Conservation (phyloP, 2,797 vertebrate species). For the Malurus leucopterus region DNA sequence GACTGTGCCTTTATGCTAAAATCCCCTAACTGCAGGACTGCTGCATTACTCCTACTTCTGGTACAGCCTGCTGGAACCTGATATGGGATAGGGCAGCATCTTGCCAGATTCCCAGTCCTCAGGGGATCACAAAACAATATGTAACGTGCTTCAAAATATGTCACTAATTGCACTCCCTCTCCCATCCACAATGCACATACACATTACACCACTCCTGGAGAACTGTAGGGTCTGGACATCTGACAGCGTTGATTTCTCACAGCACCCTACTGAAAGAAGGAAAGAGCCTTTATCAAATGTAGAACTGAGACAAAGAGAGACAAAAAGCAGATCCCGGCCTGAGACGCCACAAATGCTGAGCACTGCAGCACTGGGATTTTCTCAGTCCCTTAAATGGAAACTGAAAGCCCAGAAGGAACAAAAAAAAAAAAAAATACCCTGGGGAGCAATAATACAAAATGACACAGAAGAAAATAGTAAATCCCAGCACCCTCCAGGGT, state of each 20-base stretch:
- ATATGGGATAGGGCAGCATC: neutral
- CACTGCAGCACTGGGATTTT: neutral
- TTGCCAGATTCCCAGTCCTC: neutral
- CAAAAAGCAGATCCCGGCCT: neutral
- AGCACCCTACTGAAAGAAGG: neutral
- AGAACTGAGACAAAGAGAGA: neutral
- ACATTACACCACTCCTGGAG: neutral
- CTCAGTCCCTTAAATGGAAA: neutral
- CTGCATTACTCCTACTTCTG: neutral
- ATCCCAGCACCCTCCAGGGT: neutral
- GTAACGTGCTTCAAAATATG: neutral
- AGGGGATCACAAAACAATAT: neutral
- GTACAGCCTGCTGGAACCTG: neutral
- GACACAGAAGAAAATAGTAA: neutral
- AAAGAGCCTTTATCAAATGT: neutral
- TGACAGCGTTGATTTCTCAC: neutral
- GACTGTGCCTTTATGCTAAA: neutral
- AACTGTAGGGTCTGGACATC: neutral
- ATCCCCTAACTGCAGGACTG: neutral
- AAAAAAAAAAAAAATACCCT: neutral
- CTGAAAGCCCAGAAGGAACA: neutral
- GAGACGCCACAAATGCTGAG: neutral
- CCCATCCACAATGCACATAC: neutral
- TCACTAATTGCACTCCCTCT: neutral
- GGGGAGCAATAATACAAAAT: neutral